These are phyloP conservation scores for Epicampocera succincta DNA, from an alignment of 2,888 invertebrate genomes.

Conservation along the genomic window DNA sequence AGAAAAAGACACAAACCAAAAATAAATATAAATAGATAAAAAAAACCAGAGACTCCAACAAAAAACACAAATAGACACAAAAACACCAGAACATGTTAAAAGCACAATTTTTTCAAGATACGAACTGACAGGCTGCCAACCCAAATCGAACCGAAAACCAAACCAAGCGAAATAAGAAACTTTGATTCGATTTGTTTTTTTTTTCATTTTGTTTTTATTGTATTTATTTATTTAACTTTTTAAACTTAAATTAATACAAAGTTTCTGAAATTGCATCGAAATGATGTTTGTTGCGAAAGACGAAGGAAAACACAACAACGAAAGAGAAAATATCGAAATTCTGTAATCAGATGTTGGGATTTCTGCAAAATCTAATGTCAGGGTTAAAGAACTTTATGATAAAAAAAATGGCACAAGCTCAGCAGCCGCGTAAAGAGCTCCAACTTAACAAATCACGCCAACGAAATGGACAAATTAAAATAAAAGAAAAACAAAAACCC, in stretches of 20 bases:
- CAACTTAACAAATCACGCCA: too few relatives aligned
- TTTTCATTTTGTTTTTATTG: conserved; percentile 21
- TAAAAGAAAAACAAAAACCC: background rate
- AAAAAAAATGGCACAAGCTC: background rate
- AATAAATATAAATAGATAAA: background rate
- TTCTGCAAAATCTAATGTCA: conserved; percentile 11
- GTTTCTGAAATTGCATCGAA: conserved; percentile 1
- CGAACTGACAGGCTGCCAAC: conserved; percentile 43
- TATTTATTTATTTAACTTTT: background rate
- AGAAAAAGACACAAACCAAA: conserved; percentile 18
- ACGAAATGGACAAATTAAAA: background rate
- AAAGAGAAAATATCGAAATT: conserved; percentile 4
- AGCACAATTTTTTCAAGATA: conserved; percentile 22
- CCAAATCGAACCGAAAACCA: conserved; percentile 24
- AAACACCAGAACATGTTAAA: conserved; percentile 47
- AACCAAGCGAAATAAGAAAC: conserved; percentile 30
- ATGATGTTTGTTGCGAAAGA: background rate
- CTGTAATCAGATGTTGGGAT: conserved; percentile 27
- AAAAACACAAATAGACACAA: conserved; percentile 1
- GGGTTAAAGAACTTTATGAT: conserved; percentile 36
- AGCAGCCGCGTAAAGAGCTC: background rate
- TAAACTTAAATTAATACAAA: conserved; percentile 25
- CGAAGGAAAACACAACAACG: too few relatives aligned
- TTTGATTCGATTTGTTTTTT: conserved; percentile 23
- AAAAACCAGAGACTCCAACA: background rate